Base-by-base conservation (phyloP, 2,888 invertebrate genomes). In the Philereme transversata region DNA sequence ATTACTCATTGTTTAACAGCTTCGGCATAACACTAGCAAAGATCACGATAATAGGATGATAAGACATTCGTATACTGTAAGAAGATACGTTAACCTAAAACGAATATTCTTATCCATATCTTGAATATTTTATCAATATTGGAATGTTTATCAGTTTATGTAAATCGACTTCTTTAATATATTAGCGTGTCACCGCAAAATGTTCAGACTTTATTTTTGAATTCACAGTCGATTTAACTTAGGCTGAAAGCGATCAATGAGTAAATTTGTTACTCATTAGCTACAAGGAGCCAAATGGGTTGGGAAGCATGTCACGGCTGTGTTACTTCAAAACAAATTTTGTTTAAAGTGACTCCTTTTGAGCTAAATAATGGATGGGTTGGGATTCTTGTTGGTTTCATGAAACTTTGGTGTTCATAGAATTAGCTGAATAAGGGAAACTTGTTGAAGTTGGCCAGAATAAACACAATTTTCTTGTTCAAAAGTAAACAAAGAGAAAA, bases 181-280 rank as follows among this genome's bases (percentile, higher is more conserved):
- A 8, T 38, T 38, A 38, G 36, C 22, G 36, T 3, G 7, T 38
- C 36, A 40, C 40, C 40, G 40, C 8, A 40, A 40, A 22, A 40
- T 40, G 4, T 4, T 38, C 54, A 46, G 44, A 65, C 64, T 64
- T 65, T 70, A 71, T 75, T 71, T 73, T 73, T 74, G 68, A 72
- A 61, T 71, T 74, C 72, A 69, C 72, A 67, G 63, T 63, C 61
- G 68, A 77, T 72, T 77, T 66, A 74, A 71, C 70, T 67, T 72
- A 62, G 65, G 63, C 59, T 60, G 60, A 57, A 59, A 64, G 67
- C 65, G 72, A 74, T 75, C 74, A 74, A 76, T 74, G 75, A 64
- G 57, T 62, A 65, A 51, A 66, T 11, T 11, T 68, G 67, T 72
- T 69, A 64, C 69, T 69, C 62, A 54, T 65, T 60, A 59, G 49